Evolutionary conservation across 2,113 vertebrate genomes (phyloP).

Genomic region (Vidua macroura): DNA sequence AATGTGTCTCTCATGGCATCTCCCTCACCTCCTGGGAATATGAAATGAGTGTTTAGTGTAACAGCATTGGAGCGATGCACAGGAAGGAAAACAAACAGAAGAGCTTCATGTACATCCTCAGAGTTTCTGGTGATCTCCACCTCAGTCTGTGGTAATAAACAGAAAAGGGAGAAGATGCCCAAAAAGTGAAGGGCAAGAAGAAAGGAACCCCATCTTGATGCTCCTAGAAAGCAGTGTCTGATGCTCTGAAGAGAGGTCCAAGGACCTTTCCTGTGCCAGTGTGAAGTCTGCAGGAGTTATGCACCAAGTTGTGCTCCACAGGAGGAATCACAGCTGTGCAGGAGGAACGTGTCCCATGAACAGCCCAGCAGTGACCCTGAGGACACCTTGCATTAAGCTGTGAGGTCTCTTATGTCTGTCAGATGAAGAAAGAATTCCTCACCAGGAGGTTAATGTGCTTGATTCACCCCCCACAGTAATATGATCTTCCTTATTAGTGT

Average conservation of each 20-base stretch:
- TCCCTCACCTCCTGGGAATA: conserved; percentile 2
- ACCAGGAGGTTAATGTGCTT: conserved; percentile 8
- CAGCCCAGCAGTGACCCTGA: neutral
- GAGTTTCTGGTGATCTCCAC: neutral
- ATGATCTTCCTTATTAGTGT: conserved; percentile 46
- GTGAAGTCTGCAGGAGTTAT: neutral
- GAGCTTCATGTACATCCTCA: neutral
- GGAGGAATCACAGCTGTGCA: neutral
- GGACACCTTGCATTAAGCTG: neutral
- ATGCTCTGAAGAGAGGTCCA: neutral
- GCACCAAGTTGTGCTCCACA: rapidly evolving
- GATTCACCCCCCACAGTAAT: conserved; percentile 11
- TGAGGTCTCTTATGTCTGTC: neutral
- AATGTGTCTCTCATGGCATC: conserved; percentile 14
- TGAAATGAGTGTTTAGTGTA: neutral
- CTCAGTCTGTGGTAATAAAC: neutral
- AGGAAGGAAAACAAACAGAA: neutral
- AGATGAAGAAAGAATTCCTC: neutral
- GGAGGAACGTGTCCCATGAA: rapidly evolving
- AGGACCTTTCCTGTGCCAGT: neutral
- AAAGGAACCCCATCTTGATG: neutral
- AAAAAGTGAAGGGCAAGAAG: neutral
- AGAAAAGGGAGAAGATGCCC: neutral
- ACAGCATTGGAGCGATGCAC: neutral
- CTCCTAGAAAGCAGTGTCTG: neutral